Percentiles rank a stretch among this genome's conserved stretches.
phyloP scores from a whole-genome alignment of 1,140 invertebrate genomes.

The Bombus superbus region DNA sequence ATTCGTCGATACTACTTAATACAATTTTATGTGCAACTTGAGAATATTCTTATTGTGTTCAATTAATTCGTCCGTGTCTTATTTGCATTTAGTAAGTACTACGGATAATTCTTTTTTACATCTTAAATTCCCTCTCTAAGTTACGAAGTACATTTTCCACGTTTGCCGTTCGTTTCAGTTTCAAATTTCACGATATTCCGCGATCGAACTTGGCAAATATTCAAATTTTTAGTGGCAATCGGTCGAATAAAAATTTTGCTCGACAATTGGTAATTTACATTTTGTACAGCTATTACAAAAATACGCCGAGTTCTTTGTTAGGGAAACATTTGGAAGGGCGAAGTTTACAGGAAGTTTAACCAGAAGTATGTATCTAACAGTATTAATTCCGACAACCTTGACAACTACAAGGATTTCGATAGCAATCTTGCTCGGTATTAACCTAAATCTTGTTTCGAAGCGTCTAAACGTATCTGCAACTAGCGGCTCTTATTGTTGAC shows the following conservation, averaged over 20 bases:
- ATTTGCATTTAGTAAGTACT: too few relatives aligned
- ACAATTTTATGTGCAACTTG: too few relatives aligned
- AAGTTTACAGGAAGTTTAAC: neutral
- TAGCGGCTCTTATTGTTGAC: neutral
- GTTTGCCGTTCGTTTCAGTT: neutral
- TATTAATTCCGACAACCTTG: constrained; percentile 7
- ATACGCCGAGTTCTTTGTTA: neutral
- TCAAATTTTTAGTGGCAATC: neutral
- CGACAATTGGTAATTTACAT: neutral
- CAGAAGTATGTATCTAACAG: neutral
- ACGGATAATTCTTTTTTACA: too few relatives aligned
- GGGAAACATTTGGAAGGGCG: neutral
- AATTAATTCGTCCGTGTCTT: too few relatives aligned
- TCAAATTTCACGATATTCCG: neutral
- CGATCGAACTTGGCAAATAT: neutral
- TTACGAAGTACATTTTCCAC: neutral
- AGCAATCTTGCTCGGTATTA: neutral
- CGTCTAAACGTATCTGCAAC: neutral
- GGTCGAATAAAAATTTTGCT: neutral
- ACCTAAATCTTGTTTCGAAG: constrained; percentile 12
- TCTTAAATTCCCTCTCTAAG: too few relatives aligned
- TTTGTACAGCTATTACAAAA: neutral
- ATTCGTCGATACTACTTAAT: too few relatives aligned
- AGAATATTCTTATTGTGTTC: too few relatives aligned
- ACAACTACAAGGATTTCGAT: constrained; percentile 3